Evolutionary conservation across 1,140 invertebrate genomes (phyloP).

Genomic region (Wiebesia pumilae): DNA sequence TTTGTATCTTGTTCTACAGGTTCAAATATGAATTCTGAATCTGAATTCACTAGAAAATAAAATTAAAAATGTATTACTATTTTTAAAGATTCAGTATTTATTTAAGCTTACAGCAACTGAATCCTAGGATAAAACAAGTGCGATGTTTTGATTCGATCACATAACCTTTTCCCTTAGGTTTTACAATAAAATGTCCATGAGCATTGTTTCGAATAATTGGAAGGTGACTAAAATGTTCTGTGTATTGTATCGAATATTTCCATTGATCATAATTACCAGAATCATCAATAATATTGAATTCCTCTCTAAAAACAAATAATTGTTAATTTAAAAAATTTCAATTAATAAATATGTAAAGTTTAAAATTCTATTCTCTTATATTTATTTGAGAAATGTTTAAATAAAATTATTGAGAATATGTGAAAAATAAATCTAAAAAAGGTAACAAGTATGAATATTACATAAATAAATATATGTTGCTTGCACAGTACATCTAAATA

Average conservation of each 20-base stretch:
- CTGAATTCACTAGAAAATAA: constrained; percentile 75
- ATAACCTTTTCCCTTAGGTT: constrained; percentile 69
- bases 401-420: neutral
- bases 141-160: constrained; percentile 79
- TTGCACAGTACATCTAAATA: too few relatives aligned
- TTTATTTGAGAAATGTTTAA: neutral
- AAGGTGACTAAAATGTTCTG: constrained; percentile 79
- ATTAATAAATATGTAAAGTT: neutral
- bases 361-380: neutral
- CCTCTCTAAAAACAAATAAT: constrained; percentile 69
- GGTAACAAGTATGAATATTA: too few relatives aligned
- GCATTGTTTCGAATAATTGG: constrained; percentile 78
- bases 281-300: constrained; percentile 79
- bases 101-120: constrained; percentile 78
- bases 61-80: constrained; percentile 29
- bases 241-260: constrained; percentile 82
- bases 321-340: neutral
- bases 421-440: neutral
- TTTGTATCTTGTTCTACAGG: constrained; percentile 71
- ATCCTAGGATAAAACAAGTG: constrained; percentile 78
- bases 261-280: constrained; percentile 81
- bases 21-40: constrained; percentile 77
- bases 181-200: constrained; percentile 78
- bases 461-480: too few relatives aligned
- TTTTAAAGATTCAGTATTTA: constrained; percentile 34